A percentile compares a stretch with the other conserved stretches of the same genome.
Evolutionary conservation across 1,140 invertebrate genomes (phyloP).

Genomic region (Stegodyphus dumicola): DNA sequence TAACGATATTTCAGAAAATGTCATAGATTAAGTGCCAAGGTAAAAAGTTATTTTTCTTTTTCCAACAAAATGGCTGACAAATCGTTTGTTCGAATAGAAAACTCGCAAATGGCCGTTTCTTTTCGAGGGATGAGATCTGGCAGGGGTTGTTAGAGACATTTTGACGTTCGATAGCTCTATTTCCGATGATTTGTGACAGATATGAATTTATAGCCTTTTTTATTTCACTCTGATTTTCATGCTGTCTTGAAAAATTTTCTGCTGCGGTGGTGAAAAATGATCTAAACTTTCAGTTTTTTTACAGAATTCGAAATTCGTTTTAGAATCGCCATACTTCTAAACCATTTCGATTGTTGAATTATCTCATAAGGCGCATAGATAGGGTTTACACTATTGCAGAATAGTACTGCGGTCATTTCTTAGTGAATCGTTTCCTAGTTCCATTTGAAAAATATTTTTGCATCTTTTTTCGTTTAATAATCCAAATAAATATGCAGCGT

Average conservation of each 20-base stretch:
- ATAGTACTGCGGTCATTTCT: too few species aligned
- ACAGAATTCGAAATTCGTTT: too few species aligned
- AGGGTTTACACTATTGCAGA: too few species aligned
- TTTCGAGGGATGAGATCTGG: conserved; percentile 5
- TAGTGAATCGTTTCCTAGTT: too few species aligned
- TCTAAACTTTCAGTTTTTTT: not conserved
- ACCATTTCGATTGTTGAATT: too few species aligned
- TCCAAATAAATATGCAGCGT: too few species aligned
- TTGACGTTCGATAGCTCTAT: conserved; percentile 47
- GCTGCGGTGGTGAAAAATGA: conserved; percentile 25
- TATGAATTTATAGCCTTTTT: conserved; percentile 41
- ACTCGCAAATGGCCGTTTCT: conserved; percentile 32
- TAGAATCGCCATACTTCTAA: too few species aligned
- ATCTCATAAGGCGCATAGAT: too few species aligned
- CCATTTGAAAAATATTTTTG: too few species aligned
- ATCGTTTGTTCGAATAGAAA: conserved; percentile 34
- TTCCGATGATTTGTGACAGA: conserved; percentile 46
- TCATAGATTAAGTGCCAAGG: conserved; percentile 43
- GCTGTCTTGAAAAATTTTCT: not conserved
- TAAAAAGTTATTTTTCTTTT: conserved; percentile 40
- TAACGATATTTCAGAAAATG: conserved; percentile 49
- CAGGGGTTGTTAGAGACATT: conserved; percentile 40
- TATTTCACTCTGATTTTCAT: conserved; percentile 22
- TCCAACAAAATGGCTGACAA: conserved; percentile 38
- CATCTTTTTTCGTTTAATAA: too few species aligned